Evolutionary conservation across 1,140 invertebrate species (phyloP).

Genomic region (Heliconius himera): DNA sequence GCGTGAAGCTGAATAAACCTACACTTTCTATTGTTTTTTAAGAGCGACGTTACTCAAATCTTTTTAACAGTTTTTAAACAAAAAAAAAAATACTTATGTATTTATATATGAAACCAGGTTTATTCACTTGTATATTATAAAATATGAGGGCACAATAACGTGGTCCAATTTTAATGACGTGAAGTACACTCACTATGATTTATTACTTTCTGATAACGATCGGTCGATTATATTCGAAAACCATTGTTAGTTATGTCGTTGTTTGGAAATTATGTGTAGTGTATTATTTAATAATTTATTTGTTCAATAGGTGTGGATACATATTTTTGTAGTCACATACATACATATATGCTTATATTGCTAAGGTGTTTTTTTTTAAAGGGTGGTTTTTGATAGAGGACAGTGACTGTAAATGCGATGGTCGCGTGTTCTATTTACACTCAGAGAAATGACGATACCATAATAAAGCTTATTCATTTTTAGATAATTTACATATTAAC

Average conservation of each 20-base stretch:
- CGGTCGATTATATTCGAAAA: conserved; percentile 19
- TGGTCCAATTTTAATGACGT: conserved; percentile 37
- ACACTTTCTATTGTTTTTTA: background rate
- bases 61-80: background rate
- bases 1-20: background rate
- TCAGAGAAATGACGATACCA: too few species aligned
- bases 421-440: too few species aligned
- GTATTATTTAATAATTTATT: background rate
- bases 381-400: too few species aligned
- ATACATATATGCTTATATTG: too few species aligned
- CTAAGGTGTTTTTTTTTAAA: too few species aligned
- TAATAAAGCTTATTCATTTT: too few species aligned
- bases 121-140: background rate
- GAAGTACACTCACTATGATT: conserved; percentile 37
- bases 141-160: conserved; percentile 11
- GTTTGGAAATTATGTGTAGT: background rate
- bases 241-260: conserved; percentile 1
- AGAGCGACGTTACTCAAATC: background rate
- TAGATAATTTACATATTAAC: too few species aligned
- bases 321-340: too few species aligned
- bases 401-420: too few species aligned
- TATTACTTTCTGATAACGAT: conserved; percentile 41
- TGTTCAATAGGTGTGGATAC: too few species aligned
- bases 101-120: background rate
- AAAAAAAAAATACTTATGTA: too few species aligned